These are phyloP conservation scores for Todiramphus saurophagus DNA, from an alignment of 2,113 vertebrate genomes.

Conservation along the genomic window DNA sequence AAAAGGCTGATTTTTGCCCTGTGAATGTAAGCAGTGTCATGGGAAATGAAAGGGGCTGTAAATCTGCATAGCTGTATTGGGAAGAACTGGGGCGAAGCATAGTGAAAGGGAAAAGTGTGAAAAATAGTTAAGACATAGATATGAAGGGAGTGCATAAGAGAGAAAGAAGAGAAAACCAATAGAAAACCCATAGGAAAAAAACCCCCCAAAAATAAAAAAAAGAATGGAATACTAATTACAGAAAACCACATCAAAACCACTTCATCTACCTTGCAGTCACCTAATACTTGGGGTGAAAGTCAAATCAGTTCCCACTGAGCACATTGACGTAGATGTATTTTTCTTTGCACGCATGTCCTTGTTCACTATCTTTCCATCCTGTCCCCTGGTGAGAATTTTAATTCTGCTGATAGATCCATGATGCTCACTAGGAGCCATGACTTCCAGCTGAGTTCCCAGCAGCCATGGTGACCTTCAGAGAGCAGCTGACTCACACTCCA, in stretches of 20 bases:
- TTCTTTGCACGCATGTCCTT: not conserved
- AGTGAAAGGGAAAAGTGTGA: not conserved
- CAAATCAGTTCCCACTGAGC: not conserved
- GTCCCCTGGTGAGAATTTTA: not conserved
- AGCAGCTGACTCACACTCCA: not conserved
- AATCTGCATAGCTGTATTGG: not conserved
- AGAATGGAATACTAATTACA: not conserved
- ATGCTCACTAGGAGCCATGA: not conserved
- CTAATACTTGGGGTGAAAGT: not conserved
- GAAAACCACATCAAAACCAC: not conserved
- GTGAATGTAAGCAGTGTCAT: not conserved
- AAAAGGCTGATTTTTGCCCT: conserved; percentile 7
- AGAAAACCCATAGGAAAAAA: not conserved
- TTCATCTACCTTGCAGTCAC: not conserved
- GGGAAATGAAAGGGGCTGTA: not conserved
- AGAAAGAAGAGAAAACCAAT: not conserved
- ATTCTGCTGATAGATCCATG: not conserved
- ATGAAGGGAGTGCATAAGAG: not conserved
- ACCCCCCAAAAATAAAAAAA: not conserved
- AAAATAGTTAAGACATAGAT: not conserved
- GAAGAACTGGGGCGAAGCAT: not conserved
- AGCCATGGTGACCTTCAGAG: not conserved
- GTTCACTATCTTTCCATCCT: not conserved
- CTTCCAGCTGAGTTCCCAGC: not conserved
- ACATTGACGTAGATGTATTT: not conserved